These are phyloP conservation scores for Drosophila carrolli DNA, from an alignment of 1,140 invertebrate genomes.

Conservation along the genomic window DNA sequence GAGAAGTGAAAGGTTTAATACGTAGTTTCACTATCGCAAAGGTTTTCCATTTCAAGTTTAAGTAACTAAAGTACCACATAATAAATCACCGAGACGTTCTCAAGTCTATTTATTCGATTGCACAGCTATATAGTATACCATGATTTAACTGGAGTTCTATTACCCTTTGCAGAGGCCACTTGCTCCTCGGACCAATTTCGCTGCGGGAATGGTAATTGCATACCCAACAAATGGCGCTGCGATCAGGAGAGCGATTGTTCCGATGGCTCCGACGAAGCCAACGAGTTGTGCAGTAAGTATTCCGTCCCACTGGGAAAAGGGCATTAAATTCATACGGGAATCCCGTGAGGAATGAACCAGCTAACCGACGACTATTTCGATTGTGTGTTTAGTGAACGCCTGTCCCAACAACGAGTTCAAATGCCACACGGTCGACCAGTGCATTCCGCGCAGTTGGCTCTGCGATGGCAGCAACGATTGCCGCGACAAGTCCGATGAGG, in stretches of 20 bases:
- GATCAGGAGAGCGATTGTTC: constrained; percentile 88
- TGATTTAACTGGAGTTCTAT: constrained; percentile 28
- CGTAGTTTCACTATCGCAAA: no score
- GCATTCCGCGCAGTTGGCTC: constrained; percentile 91
- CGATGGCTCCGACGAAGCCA: constrained; percentile 89
- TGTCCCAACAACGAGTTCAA: constrained; percentile 80
- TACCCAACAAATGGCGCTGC: constrained; percentile 88
- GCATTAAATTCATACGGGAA: not conserved
- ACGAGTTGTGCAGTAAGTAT: constrained; percentile 86
- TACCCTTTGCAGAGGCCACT: constrained; percentile 72
- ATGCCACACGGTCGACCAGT: constrained; percentile 87
- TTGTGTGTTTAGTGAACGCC: constrained; percentile 64
- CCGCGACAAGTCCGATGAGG: constrained; percentile 89
- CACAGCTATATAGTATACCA: no score
- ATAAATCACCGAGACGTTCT: not conserved
- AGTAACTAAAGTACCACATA: not conserved
- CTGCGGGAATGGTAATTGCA: constrained; percentile 88
- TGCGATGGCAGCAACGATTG: constrained; percentile 92
- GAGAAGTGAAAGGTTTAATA: no score
- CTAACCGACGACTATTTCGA: constrained; percentile 26
- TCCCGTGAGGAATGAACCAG: constrained; percentile 10
- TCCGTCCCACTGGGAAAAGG: not conserved
- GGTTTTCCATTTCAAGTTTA: not conserved
- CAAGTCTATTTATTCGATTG: not conserved
- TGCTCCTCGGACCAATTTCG: constrained; percentile 85